A percentile compares a stretch with the other conserved stretches of the same genome.
Conservation (phyloP, 2,113 vertebrate genomes). For the Suricata suricatta region DNA sequence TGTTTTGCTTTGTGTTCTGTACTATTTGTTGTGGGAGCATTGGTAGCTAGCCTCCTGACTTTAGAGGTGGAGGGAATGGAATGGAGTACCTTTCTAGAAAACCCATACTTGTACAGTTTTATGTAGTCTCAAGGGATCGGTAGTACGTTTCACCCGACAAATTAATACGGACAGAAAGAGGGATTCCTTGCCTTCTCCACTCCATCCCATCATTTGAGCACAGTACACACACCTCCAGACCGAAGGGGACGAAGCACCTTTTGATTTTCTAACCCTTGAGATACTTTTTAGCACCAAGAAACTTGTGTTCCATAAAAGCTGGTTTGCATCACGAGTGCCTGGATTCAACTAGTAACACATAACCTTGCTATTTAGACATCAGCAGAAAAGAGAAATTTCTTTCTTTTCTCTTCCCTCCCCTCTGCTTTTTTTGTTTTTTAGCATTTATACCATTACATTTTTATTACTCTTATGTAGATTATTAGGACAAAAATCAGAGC, state of each 20-base stretch:
- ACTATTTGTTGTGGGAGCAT: neutral
- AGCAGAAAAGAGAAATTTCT: neutral
- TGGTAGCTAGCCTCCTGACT: neutral
- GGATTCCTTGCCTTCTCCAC: neutral
- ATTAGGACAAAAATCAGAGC: neutral
- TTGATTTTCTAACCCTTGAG: neutral
- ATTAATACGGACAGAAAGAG: neutral
- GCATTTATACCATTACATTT: neutral
- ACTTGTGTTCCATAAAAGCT: neutral
- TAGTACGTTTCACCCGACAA: neutral
- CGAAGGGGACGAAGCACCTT: neutral
- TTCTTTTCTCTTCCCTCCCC: no score
- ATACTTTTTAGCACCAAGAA: neutral
- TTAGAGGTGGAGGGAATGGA: conserved; percentile 7
- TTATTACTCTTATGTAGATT: neutral
- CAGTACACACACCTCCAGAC: neutral
- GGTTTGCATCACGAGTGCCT: neutral
- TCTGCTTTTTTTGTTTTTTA: neutral
- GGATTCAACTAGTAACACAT: neutral
- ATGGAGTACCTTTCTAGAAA: conserved; percentile 25
- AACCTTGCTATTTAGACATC: neutral
- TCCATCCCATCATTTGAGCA: neutral
- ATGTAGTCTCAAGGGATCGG: neutral
- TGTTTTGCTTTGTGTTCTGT: conserved; percentile 4
- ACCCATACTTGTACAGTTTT: neutral